These are phyloP conservation scores for Eudasyphora cyanicolor DNA, from an alignment of 2,888 invertebrate genomes.

Conservation along the genomic window DNA sequence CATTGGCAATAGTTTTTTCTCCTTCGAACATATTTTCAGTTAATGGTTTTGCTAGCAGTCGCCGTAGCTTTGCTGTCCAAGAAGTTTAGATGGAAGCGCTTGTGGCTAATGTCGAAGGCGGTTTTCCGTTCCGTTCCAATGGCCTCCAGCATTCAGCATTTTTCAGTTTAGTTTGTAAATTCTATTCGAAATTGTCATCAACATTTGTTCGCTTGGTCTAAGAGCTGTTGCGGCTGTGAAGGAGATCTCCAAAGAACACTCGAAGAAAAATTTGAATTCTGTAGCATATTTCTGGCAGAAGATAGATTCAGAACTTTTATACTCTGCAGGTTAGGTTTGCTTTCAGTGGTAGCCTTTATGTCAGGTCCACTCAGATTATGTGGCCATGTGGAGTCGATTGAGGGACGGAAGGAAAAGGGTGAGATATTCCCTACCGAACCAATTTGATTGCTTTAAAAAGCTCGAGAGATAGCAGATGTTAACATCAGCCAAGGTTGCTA, in stretches of 20 bases:
- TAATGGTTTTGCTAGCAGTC: conserved; percentile 5
- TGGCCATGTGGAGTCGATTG: too few species aligned
- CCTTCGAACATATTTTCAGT: conserved; percentile 1
- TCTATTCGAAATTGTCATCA: conserved; percentile 60
- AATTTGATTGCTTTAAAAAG: too few species aligned
- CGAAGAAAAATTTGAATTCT: conserved; percentile 19
- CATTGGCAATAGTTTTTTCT: not conserved
- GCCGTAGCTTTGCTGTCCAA: not conserved
- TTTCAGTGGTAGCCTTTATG: too few species aligned
- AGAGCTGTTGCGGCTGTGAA: not conserved
- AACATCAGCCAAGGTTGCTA: too few species aligned
- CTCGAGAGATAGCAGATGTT: too few species aligned
- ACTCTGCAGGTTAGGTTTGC: too few species aligned
- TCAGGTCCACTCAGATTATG: too few species aligned
- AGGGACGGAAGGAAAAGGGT: too few species aligned
- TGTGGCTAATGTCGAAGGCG: conserved; percentile 33
- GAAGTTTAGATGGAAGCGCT: not conserved
- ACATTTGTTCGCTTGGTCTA: conserved; percentile 11
- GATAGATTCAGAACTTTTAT: too few species aligned
- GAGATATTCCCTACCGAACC: too few species aligned
- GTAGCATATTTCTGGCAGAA: not conserved
- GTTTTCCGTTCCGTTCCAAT: conserved; percentile 1
- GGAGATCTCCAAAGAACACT: not conserved
- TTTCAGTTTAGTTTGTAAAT: conserved; percentile 25
- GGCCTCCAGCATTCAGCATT: not conserved